These are phyloP conservation scores for Carlito syrichta DNA, from an alignment of 2,113 vertebrate genomes.

Conservation along the genomic window DNA sequence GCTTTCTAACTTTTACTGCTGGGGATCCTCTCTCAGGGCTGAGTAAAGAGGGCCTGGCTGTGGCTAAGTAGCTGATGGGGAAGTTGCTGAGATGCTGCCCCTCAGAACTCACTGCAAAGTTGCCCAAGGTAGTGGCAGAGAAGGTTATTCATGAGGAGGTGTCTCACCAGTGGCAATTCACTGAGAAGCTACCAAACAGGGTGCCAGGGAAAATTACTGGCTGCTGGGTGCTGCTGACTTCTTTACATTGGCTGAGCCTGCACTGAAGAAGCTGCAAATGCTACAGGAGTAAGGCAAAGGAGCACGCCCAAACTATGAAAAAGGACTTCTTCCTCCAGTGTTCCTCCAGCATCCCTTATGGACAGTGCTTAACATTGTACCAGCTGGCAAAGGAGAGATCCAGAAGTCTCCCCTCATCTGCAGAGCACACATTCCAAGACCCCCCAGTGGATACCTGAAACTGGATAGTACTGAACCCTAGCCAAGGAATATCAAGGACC, in stretches of 20 bases:
- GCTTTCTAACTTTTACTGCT: not conserved
- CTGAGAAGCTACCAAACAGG: not conserved
- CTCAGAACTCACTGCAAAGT: no score
- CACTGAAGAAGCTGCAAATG: not conserved
- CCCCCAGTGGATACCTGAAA: no score
- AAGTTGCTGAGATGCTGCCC: no score
- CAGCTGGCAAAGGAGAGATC: not conserved
- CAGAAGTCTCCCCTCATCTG: no score
- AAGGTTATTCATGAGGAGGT: not conserved
- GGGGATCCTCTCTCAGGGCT: no score
- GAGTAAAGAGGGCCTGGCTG: no score
- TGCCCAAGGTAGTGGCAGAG: not conserved
- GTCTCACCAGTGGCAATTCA: not conserved
- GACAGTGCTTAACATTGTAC: not conserved
- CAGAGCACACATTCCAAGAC: no score
- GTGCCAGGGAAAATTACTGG: not conserved
- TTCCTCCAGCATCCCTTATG: conserved; percentile 12
- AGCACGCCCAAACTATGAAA: not conserved
- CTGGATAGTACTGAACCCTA: no score
- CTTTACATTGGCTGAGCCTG: not conserved
- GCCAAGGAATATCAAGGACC: no score
- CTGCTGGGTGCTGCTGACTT: not conserved
- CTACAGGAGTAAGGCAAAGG: not conserved
- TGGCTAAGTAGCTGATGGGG: no score
- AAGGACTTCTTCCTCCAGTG: not conserved